Evolutionary conservation across 2,888 invertebrate species (phyloP), one percentile per base, ranked within the genome.

Genomic region (Dynastes tityus): DNA sequence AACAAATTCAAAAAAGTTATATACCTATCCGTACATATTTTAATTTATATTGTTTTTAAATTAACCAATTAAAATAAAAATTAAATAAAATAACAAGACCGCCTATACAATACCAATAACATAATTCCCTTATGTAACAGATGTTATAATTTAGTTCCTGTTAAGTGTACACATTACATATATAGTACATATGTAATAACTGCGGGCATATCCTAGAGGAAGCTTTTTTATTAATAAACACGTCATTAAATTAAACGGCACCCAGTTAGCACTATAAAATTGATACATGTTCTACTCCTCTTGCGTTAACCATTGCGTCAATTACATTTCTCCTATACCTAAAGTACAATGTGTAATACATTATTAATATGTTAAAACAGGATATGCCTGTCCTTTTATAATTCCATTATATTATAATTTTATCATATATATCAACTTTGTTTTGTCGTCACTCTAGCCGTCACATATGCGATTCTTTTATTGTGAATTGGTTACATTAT

Each of bases 141-240:
- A 74, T 74, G 73, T 74, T 45, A 61, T 40, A 74, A 74, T 61
- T 74, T 45, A 61, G 45, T 61, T 74, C 61, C 73, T 40, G 45
- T 45, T 61, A 58, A 13, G 22, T 37, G 55, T 11, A 45, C 45
- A 32, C 29, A 53, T 13, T 53, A 53, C 2, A 9, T 55, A 55
- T 2, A 70, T 53, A 51, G 8, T 71, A 37, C 22, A 71, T 58
- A 6, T 58, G 53, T 45, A 51, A 65, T 65, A 49, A 22, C 40
- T 68, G 27, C 29, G n/a, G 8, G 8, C 11, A 29, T 63, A 49
- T 68, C 55, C 55, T 16, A 71, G 16, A 53, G 70, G 73, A 61
- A 61, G 55, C 22, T 74, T 74, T 74, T 74, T 74, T 74, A 61
- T 74, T 61, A 61, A 13, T 22, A 74, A 37, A 63, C 55, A 58